Conservation (phyloP, 1,140 invertebrate species). For the Alviniconcha marisindica region DNA sequence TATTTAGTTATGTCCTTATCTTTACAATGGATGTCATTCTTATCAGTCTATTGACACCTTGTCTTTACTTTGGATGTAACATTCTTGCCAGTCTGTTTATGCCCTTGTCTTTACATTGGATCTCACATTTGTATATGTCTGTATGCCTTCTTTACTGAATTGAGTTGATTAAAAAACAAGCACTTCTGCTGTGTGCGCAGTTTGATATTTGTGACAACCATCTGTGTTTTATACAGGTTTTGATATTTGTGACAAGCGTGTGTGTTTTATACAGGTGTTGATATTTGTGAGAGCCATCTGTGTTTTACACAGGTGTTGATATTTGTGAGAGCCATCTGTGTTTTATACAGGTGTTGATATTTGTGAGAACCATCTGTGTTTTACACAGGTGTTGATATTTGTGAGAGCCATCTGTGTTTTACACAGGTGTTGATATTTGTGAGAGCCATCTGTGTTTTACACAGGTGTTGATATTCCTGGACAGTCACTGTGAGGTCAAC, state of each 20-base stretch:
- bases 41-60: too few species aligned
- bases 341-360: neutral
- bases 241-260: neutral
- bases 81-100: neutral
- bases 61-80: neutral
- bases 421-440: neutral
- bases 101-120: neutral
- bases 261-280: neutral
- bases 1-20: too few species aligned
- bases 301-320: neutral
- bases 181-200: too few species aligned
- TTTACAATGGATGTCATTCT: too few species aligned
- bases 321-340: neutral
- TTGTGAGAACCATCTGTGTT: neutral
- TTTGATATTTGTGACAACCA: too few species aligned
- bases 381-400: neutral
- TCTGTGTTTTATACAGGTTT: neutral
- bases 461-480: slow-evolving; percentile 97
- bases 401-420: neutral
- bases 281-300: neutral
- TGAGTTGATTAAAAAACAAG: too few species aligned
- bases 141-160: too few species aligned
- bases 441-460: neutral
- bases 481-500: slow-evolving; percentile 98
- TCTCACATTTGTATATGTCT: too few species aligned